phyloP scores from a whole-genome alignment of 2,888 invertebrate species.

The Drosophila formosana region DNA sequence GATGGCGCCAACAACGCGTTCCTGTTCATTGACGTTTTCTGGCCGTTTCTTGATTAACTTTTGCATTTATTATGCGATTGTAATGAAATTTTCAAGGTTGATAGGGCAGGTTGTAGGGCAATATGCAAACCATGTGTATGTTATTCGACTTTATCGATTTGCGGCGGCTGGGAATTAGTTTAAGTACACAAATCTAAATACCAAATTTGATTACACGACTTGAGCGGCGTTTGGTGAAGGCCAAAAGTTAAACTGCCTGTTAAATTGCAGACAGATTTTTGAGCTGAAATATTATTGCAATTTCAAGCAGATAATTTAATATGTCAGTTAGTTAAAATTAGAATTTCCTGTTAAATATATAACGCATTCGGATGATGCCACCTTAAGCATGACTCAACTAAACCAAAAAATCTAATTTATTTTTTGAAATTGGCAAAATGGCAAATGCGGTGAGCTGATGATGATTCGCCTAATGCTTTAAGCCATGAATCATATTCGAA shows the following conservation, averaged over 20 bases:
- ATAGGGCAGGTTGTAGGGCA: not conserved
- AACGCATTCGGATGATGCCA: not conserved
- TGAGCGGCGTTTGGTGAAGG: not conserved
- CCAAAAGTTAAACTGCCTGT: not conserved
- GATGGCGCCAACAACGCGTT: conserved; percentile 2
- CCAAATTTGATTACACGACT: not conserved
- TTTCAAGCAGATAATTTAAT: not conserved
- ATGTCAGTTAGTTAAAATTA: not conserved
- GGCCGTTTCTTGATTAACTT: not conserved
- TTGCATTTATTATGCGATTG: not conserved
- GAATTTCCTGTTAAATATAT: conserved; percentile 3
- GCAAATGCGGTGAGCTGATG: not conserved
- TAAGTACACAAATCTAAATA: not conserved
- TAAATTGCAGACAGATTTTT: not conserved
- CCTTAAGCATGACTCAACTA: conserved; percentile 9
- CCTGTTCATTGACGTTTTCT: not conserved
- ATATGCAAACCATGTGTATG: not conserved
- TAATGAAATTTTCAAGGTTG: not conserved
- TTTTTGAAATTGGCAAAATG: not conserved
- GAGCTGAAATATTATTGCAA: not conserved
- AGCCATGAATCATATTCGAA: conserved; percentile 38
- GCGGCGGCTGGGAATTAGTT: not conserved
- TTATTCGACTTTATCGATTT: not conserved
- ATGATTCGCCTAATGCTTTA: conserved; percentile 1
- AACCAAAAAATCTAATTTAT: not conserved